Percentiles rank a stretch among this genome's conserved stretches.
These are phyloP conservation scores for Episyrphus balteatus DNA, from an alignment of 1,140 invertebrate species.

Conservation along the genomic window DNA sequence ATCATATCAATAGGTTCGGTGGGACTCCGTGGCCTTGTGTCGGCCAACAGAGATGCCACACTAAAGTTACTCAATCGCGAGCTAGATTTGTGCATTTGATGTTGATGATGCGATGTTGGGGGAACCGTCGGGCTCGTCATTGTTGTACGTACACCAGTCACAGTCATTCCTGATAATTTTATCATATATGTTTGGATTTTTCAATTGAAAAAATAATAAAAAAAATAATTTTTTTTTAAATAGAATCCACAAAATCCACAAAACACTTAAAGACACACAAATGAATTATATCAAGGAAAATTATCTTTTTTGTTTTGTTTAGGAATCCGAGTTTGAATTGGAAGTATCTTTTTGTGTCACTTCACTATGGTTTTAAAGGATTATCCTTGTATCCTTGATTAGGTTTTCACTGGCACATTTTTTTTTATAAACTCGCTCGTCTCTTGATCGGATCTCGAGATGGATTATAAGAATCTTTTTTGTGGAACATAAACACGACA, in stretches of 20 bases:
- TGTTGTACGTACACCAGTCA: slow-evolving; percentile 35
- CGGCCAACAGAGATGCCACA: slow-evolving; percentile 53
- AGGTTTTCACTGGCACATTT: background rate
- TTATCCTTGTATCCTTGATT: background rate
- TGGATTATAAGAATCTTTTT: background rate
- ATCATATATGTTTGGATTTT: slow-evolving; percentile 8
- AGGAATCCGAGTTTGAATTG: slow-evolving; percentile 7
- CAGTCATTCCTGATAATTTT: slow-evolving; percentile 30
- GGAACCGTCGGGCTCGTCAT: slow-evolving; percentile 39
- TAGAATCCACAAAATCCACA: background rate
- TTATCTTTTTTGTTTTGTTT: slow-evolving; percentile 7
- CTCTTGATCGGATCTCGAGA: background rate
- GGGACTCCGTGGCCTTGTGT: slow-evolving; percentile 42
- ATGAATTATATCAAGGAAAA: background rate
- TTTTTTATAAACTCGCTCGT: background rate
- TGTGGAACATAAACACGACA: slow-evolving; percentile 1
- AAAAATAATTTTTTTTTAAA: background rate
- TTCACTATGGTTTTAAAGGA: background rate
- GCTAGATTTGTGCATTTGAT: slow-evolving; percentile 36
- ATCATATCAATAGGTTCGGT: slow-evolving; percentile 19
- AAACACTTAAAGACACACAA: background rate
- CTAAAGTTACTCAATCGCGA: slow-evolving; percentile 53
- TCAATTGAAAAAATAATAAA: background rate
- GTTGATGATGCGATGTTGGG: slow-evolving; percentile 20
- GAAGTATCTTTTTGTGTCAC: background rate